Evolutionary conservation across 2,888 invertebrate species (phyloP).

Genomic region (Athalia circularis): DNA sequence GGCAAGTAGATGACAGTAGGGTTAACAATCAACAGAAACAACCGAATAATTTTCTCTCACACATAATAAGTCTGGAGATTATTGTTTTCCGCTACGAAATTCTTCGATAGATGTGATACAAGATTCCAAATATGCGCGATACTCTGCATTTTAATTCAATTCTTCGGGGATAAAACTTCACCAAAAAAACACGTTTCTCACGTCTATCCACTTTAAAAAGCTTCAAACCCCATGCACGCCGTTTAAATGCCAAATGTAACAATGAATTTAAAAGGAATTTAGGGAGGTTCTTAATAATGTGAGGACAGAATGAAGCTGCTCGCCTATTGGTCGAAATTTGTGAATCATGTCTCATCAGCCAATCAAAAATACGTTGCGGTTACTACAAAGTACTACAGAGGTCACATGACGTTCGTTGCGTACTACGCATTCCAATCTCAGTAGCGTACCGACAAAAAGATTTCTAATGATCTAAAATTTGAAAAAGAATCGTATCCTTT

Average conservation of each 20-base stretch:
- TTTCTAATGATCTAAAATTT: too few relatives aligned
- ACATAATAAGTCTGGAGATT: slow-evolving; percentile 58
- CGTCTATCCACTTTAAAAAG: too few relatives aligned
- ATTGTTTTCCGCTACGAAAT: slow-evolving; percentile 49
- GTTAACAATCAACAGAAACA: slow-evolving; percentile 9
- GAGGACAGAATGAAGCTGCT: background rate
- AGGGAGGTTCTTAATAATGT: slow-evolving; percentile 1
- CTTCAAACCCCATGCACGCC: too few relatives aligned
- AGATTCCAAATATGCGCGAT: slow-evolving; percentile 63
- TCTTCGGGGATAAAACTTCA: background rate
- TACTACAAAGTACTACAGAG: background rate
- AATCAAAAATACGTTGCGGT: slow-evolving; percentile 2
- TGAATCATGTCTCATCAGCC: background rate
- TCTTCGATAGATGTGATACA: slow-evolving; percentile 57
- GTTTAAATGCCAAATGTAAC: too few relatives aligned
- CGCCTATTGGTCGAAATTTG: background rate
- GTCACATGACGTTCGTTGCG: slow-evolving; percentile 22
- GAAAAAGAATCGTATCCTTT: too few relatives aligned
- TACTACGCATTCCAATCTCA: background rate
- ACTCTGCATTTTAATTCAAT: slow-evolving; percentile 53
- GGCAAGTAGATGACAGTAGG: too few relatives aligned
- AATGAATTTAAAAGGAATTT: too few relatives aligned
- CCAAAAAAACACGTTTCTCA: background rate
- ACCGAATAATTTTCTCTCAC: slow-evolving; percentile 50
- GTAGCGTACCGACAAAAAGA: background rate